Conservation (phyloP, 2,113 vertebrate genomes). For the Acanthochromis polyacanthus region DNA sequence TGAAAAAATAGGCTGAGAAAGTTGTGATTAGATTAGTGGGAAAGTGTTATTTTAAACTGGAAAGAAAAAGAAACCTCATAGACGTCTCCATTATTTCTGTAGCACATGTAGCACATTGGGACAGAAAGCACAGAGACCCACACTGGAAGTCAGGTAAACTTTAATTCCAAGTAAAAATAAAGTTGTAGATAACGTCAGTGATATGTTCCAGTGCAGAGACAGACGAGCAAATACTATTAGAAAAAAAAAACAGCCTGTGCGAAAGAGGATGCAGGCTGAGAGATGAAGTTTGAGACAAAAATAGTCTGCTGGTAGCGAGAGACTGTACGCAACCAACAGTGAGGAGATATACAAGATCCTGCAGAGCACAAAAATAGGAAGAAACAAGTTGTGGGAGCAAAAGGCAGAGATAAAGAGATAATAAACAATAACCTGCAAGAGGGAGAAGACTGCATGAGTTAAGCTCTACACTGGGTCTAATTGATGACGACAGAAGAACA, state of each 20-base stretch:
- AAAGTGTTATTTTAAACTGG: not conserved
- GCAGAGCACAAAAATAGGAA: slow-evolving; percentile 39
- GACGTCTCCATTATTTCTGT: not conserved
- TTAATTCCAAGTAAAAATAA: slow-evolving; percentile 10
- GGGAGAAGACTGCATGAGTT: slow-evolving; percentile 1
- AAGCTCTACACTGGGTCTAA: slow-evolving; percentile 12
- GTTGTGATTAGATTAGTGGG: not conserved
- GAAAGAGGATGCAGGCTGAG: not conserved
- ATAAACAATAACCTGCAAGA: slow-evolving; percentile 36
- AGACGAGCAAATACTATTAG: slow-evolving; percentile 1
- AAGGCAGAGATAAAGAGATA: not conserved
- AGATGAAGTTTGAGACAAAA: slow-evolving; percentile 18
- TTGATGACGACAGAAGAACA: slow-evolving; percentile 27
- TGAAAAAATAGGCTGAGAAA: slow-evolving; percentile 10
- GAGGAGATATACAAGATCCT: slow-evolving; percentile 33
- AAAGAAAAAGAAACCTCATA: not conserved
- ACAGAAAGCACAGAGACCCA: not conserved
- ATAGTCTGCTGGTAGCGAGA: slow-evolving; percentile 11
- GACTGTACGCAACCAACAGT: slow-evolving; percentile 20
- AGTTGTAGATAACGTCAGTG: not conserved
- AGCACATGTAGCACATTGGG: not conserved
- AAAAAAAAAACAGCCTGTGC: slow-evolving; percentile 7
- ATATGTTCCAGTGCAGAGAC: slow-evolving; percentile 12
- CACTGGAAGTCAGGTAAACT: slow-evolving; percentile 10
- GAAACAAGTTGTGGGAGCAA: slow-evolving; percentile 18